Conservation (phyloP, 2,113 vertebrate genomes). For the Pygathrix nemaeus region DNA sequence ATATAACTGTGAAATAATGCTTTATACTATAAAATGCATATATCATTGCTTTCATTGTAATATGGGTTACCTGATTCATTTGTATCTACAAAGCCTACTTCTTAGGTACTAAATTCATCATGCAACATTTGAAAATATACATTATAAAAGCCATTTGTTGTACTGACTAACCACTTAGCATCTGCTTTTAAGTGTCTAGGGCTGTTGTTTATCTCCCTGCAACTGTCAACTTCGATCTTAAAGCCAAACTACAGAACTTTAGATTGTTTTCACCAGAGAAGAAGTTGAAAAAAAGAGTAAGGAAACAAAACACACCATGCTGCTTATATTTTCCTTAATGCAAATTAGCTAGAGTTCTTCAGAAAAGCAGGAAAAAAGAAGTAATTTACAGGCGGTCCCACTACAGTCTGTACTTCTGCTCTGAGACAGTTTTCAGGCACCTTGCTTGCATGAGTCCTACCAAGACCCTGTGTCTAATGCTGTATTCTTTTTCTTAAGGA, state of each 20-base stretch:
- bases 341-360: neutral
- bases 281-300: neutral
- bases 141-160: constrained; percentile 5
- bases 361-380: neutral
- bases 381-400: neutral
- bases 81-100: neutral
- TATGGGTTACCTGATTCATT: neutral
- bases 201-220: neutral
- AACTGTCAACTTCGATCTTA: neutral
- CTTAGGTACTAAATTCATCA: neutral
- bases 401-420: neutral
- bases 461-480: neutral
- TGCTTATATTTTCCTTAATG: neutral
- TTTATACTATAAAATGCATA: neutral
- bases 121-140: neutral
- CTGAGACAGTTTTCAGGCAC: neutral
- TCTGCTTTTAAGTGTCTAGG: neutral
- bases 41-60: neutral
- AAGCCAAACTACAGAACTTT: neutral
- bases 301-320: neutral
- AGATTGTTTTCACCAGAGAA: neutral
- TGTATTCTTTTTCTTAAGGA: neutral
- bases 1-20: neutral
- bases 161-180: neutral
- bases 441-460: neutral